Evolutionary conservation across 2,113 vertebrate genomes (phyloP), one percentile per base, ranked within the genome.

Genomic region (Melanerpes formicivorus): DNA sequence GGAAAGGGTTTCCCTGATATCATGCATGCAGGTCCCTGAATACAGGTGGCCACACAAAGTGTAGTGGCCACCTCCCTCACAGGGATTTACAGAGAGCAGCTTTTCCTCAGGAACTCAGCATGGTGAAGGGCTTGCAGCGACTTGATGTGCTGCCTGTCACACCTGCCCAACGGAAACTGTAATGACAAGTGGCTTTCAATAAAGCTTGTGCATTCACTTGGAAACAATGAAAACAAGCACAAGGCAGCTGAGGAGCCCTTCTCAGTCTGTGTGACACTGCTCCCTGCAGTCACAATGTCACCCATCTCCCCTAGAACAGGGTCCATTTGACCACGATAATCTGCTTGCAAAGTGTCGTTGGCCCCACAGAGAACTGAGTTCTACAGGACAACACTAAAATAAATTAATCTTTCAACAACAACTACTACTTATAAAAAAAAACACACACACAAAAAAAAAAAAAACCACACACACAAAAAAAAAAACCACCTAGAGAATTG

Each of bases 21-120:
- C 18, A 18, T 34, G 37, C 32, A 3, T 0, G 1, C 42, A 0
- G 0, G 56, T 34, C 29, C 54, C 81, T 32, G 52, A 78, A 37
- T 54, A 87, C 55, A 18, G 46, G 75, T 67, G 66, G 75, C 67
- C 82, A 79, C 32, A 17, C 32, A 74, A 19, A 91, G 21, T 7
- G 1, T 65, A 59, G 48, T 3, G 6, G 37, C 32, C 13, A 1
- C 55, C 42, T 75, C 48, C n/a, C 67, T 84, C 52, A 55, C 14
- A 19, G 82, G 73, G 73, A 78, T 21, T 59, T 29, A 32, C 29
- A 64, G 83, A 62, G 7, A 87, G n/a, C 83, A 77, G 65, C 52
- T 85, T 94, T 82, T 25, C 62, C 63, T 81, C 42, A 30, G 75
- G 70, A 81, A 37, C 71, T 79, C 8, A 7, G 22, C 2, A 0